A percentile compares a stretch with the other conserved stretches of the same genome.
phyloP scores from a whole-genome alignment of 1,140 invertebrate species.

The Schlechtendalia chinensis region DNA sequence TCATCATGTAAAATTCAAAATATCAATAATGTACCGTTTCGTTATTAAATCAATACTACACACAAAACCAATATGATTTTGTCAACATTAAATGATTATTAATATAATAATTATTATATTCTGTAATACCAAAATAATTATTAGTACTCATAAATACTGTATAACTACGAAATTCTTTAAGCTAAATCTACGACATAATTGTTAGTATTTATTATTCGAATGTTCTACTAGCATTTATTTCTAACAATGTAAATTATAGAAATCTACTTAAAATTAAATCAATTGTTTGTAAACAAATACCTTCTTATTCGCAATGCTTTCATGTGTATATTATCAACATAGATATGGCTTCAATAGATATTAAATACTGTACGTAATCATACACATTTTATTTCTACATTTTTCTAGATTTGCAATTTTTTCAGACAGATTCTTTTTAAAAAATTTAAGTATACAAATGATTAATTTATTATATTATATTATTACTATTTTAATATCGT shows the following conservation, averaged over 20 bases:
- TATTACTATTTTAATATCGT: too few relatives aligned
- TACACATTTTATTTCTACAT: neutral
- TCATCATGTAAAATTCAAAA: too few relatives aligned
- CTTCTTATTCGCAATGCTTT: neutral
- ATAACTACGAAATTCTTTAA: neutral
- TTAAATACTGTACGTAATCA: neutral
- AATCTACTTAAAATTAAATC: neutral
- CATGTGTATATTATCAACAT: too few relatives aligned
- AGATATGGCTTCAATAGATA: neutral
- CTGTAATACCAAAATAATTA: neutral
- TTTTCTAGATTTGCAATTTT: neutral
- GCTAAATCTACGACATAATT: neutral
- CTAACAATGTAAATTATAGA: neutral
- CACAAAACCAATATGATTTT: too few relatives aligned
- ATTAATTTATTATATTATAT: too few relatives aligned
- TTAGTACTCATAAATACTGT: too few relatives aligned
- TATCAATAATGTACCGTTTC: too few relatives aligned
- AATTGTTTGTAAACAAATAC: neutral
- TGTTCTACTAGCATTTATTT: neutral
- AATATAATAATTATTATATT: neutral
- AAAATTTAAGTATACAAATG: neutral
- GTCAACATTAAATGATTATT: neutral
- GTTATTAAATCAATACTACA: too few relatives aligned
- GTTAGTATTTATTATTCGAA: neutral
- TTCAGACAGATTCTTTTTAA: neutral